Evolutionary conservation across 2,797 vertebrate species (phyloP).

Genomic region (Lagodon rhomboides): DNA sequence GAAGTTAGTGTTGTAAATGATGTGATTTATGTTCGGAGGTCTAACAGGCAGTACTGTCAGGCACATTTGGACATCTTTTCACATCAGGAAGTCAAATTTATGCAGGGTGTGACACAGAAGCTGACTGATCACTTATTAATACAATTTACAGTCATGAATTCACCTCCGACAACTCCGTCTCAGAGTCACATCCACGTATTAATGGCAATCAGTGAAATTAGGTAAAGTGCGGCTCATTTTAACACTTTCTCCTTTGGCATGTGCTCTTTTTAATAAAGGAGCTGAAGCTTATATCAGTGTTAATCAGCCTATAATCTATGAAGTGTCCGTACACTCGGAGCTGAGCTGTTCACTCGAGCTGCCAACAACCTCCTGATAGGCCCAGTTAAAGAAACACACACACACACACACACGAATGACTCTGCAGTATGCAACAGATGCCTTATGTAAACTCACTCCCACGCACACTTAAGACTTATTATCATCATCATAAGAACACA

Average conservation of each 20-base stretch:
- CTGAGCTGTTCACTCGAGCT: conserved; percentile 17
- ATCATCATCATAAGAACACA: neutral
- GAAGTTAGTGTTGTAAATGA: neutral
- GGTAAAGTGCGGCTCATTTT: conserved; percentile 13
- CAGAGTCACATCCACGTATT: neutral
- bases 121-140: neutral
- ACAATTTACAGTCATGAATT: neutral
- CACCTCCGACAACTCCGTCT: neutral
- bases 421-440: neutral
- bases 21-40: neutral
- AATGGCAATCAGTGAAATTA: conserved; percentile 10
- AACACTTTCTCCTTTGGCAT: neutral
- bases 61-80: neutral
- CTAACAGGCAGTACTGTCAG: neutral
- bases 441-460: neutral
- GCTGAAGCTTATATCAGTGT: conserved; percentile 6
- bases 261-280: conserved; percentile 11
- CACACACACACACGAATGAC: neutral
- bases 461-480: neutral
- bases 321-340: conserved; percentile 9
- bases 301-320: conserved; percentile 14
- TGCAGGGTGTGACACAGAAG: neutral
- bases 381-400: neutral
- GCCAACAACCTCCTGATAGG: conserved; percentile 1
- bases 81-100: neutral